Base-by-base conservation (phyloP, 1,140 invertebrate genomes). In the Calliopsis andreniformis region DNA sequence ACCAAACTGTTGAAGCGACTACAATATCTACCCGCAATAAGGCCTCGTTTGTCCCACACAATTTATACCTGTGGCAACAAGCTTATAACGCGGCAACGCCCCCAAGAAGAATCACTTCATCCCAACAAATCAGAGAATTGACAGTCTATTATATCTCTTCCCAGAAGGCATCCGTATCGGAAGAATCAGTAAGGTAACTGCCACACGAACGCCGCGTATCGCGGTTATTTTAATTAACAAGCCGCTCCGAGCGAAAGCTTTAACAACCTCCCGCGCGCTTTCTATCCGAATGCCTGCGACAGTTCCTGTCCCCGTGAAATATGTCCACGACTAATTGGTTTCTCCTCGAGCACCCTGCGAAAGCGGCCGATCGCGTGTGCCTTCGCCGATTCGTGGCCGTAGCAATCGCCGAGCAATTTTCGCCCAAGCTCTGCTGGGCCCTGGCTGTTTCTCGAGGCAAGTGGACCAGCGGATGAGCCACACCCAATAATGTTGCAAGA, bases 401-500 rank as follows among this genome's bases (percentile, higher is more conserved):
- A 39, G 39, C 55, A 42, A 16, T 56, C 3, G 59, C 56, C 72
- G 45, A 66, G 18, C 42, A 35, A 72, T 73, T 78, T 66, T 66
- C 72, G 42, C n/a, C 12, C 30, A 10, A 3, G 35, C 35, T 39
- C 35, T 39, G 3, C 35, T 39, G 35, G 35, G 35, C 10, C 35
- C 10, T 10, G 4, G 35, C 10, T 39, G n/a, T 10, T 10, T 10
- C 35, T 39, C 10, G 47, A 49, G 8, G 23, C 28, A 63, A 76
- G 55, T 62, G 79, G 66, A 79, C 66, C 47, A 63, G 35, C 61
- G 43, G 42, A 32, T 45, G 62, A 42, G 66, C 82, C 80, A 82
- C 78, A 75, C 63, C 78, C 75, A 62, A 84, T 51, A 85, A 84
- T 84, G 84, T 85, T 76, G 59, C 59, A n/a, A 64, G 59, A 51